phyloP scores from a whole-genome alignment of 2,888 invertebrate species.

The Myopa testacea region DNA sequence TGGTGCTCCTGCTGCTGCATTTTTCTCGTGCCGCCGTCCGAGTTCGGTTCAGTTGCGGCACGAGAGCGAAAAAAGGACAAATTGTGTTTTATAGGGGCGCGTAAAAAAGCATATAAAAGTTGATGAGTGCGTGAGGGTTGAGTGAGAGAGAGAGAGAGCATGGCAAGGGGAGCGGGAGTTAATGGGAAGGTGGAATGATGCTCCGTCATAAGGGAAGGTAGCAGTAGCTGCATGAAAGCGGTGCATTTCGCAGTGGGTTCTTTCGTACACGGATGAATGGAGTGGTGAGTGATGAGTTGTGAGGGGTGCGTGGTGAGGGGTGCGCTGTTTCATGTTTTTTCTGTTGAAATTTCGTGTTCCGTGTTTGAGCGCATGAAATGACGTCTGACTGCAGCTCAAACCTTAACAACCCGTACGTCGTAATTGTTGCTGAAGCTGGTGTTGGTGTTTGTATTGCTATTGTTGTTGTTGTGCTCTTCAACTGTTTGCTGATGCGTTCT shows the following conservation, averaged over 20 bases:
- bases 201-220: not conserved
- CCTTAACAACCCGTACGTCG: not conserved
- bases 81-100: conserved; percentile 24
- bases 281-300: not conserved
- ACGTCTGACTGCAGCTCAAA: not conserved
- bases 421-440: too few species aligned
- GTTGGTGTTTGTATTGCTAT: too few species aligned
- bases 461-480: not conserved
- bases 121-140: conserved; percentile 7
- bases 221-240: not conserved
- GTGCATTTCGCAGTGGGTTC: not conserved
- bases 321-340: not conserved
- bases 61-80: conserved; percentile 29
- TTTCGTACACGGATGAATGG: too few species aligned
- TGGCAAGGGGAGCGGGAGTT: not conserved
- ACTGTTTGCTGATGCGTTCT: too few species aligned
- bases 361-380: not conserved
- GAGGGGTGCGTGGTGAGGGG: not conserved
- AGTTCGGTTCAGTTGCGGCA: not conserved
- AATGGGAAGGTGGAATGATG: not conserved
- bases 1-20: not conserved
- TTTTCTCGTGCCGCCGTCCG: not conserved
- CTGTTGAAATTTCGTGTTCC: not conserved
- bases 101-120: conserved; percentile 30
- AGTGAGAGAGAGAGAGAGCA: too few species aligned